Percentiles rank a stretch among this genome's conserved stretches.
Conservation (phyloP, 2,888 invertebrate species). For the Eristalis tenax region DNA sequence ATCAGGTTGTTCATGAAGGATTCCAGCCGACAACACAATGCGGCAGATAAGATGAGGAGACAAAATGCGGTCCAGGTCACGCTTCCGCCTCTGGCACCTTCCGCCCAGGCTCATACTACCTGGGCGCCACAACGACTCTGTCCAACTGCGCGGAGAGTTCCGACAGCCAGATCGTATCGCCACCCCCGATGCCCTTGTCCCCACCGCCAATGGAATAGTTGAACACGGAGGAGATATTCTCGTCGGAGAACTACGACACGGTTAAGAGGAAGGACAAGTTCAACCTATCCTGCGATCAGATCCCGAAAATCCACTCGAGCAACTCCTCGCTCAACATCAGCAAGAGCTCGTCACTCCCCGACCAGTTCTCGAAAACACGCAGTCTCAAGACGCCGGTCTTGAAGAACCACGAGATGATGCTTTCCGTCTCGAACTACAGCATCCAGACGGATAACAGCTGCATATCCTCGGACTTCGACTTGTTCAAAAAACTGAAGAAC, state of each 20-base stretch:
- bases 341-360: conserved; percentile 80
- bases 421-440: conserved; percentile 81
- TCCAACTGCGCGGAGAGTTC: conserved; percentile 89
- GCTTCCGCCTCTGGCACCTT: conserved; percentile 94
- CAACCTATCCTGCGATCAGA: conserved; percentile 79
- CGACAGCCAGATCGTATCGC: conserved; percentile 90
- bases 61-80: conserved; percentile 86
- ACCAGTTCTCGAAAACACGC: conserved; percentile 79
- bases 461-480: conserved; percentile 80
- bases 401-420: conserved; percentile 78
- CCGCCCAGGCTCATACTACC: conserved; percentile 92
- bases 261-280: conserved; percentile 80
- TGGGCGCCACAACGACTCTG: conserved; percentile 86
- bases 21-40: no score
- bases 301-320: conserved; percentile 80
- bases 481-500: conserved; percentile 79
- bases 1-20: no score
- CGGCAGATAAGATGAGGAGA: no score
- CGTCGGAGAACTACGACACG: conserved; percentile 80
- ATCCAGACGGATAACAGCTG: conserved; percentile 81
- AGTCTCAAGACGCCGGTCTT: conserved; percentile 74
- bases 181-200: conserved; percentile 89
- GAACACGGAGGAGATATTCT: conserved; percentile 83
- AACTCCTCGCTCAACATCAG: conserved; percentile 78
- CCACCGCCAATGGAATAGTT: conserved; percentile 86